Conservation (phyloP, 2,797 vertebrate species). For the Ceyx erithaca region DNA sequence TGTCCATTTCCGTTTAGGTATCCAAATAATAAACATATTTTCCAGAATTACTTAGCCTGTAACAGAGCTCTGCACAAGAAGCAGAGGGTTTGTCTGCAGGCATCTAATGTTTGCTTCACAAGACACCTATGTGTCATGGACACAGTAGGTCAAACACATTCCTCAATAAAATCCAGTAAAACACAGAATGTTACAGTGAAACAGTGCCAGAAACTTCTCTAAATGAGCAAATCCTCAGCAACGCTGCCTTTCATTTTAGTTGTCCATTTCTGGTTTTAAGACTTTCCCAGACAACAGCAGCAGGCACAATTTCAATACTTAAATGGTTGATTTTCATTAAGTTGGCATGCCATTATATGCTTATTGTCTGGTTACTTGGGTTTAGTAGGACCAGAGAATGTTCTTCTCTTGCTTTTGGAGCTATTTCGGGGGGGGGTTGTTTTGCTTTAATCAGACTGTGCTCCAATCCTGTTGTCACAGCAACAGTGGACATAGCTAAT, state of each 20-base stretch:
- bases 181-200: not conserved
- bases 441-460: not conserved
- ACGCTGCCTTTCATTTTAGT: not conserved
- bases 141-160: not conserved
- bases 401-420: not conserved
- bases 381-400: not conserved
- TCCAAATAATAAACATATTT: not conserved
- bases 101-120: not conserved
- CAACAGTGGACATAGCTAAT: slow-evolving; percentile 56
- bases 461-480: slow-evolving; percentile 69
- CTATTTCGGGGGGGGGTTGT: slow-evolving; percentile 13
- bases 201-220: not conserved
- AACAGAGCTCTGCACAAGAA: not conserved
- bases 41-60: not conserved
- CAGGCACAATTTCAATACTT: not conserved
- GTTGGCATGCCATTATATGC: not conserved
- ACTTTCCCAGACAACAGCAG: not conserved
- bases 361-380: slow-evolving; percentile 6
- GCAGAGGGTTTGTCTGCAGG: not conserved
- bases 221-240: not conserved
- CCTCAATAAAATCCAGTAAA: not conserved
- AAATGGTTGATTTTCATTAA: not conserved
- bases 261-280: not conserved
- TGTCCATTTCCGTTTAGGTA: not conserved
- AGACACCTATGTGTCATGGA: not conserved